Evolutionary conservation across 2,797 vertebrate species (phyloP).

Genomic region (Rhynchotus rufescens): DNA sequence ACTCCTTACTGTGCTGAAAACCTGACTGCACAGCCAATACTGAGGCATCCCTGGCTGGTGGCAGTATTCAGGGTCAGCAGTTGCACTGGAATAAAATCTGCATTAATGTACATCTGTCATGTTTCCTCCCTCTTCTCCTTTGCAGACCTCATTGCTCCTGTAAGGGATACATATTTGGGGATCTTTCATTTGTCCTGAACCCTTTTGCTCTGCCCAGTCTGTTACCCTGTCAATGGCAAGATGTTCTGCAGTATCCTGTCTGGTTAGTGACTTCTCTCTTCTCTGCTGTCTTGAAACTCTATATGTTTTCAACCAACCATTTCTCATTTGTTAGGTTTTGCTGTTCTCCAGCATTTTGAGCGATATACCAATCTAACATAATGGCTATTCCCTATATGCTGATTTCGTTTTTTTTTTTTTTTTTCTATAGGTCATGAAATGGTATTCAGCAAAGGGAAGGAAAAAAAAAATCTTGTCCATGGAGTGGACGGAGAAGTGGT

Average conservation of each 20-base stretch:
- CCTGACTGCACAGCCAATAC: background rate
- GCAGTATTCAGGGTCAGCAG: slow-evolving; percentile 19
- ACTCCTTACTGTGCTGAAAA: slow-evolving; percentile 20
- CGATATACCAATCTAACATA: background rate
- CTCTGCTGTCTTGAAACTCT: background rate
- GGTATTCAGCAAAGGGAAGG: background rate
- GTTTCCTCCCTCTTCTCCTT: background rate
- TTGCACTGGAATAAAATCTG: background rate
- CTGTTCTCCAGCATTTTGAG: background rate
- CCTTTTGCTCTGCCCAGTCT: background rate
- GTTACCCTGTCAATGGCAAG: background rate
- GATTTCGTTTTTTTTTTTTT: background rate
- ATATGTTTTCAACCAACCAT: background rate
- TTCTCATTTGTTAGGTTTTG: background rate
- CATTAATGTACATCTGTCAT: background rate
- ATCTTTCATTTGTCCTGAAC: background rate
- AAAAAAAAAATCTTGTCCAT: background rate
- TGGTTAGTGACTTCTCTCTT: background rate
- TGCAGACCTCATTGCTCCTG: background rate
- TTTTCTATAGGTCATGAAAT: background rate
- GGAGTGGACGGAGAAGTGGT: background rate
- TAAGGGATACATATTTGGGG: background rate
- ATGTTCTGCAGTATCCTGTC: background rate
- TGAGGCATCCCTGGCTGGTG: background rate
- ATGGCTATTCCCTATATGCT: background rate